Percentiles rank a stretch among this genome's conserved stretches.
phyloP scores from a whole-genome alignment of 2,113 vertebrate species.

The Melanostigma gelatinosum region DNA sequence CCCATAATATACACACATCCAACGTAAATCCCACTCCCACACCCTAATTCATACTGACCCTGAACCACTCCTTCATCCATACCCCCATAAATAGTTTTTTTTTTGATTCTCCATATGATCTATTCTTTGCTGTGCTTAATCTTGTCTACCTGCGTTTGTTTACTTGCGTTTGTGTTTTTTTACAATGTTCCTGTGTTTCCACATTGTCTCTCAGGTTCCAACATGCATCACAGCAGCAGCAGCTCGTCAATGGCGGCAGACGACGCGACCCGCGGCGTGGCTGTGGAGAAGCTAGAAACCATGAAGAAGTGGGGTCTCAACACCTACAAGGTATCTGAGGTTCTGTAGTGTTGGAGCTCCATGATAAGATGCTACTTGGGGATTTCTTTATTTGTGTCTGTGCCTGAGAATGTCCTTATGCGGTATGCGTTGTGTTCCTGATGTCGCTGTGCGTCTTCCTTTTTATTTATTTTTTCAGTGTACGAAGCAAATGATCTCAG shows the following conservation, averaged over 20 bases:
- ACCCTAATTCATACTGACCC: neutral
- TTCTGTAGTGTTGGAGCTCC: neutral
- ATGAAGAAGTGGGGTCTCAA: constrained; percentile 98
- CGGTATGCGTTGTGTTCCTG: neutral
- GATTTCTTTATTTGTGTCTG: neutral
- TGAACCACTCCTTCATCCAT: neutral
- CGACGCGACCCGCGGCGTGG: constrained; percentile 88
- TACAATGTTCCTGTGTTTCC: neutral
- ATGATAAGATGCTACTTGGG: neutral
- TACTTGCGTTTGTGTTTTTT: neutral
- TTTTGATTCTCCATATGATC: neutral
- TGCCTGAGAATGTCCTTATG: neutral
- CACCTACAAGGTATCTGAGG: constrained; percentile 91
- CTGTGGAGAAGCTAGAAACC: constrained; percentile 94
- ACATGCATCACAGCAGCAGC: constrained; percentile 88
- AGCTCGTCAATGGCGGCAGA: constrained; percentile 80
- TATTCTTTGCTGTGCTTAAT: neutral
- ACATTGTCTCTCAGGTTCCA: constrained; percentile 81
- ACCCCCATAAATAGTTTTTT: neutral
- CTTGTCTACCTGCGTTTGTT: neutral
- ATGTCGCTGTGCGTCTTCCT: neutral
- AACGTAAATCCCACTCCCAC: neutral
- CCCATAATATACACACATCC: neutral
- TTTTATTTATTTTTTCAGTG: constrained; percentile 81
- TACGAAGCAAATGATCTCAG: constrained; percentile 95